A percentile compares a stretch with the other conserved stretches of the same genome.
These are phyloP conservation scores for Drosophila bocqueti DNA, from an alignment of 1,140 invertebrate genomes.

Conservation along the genomic window DNA sequence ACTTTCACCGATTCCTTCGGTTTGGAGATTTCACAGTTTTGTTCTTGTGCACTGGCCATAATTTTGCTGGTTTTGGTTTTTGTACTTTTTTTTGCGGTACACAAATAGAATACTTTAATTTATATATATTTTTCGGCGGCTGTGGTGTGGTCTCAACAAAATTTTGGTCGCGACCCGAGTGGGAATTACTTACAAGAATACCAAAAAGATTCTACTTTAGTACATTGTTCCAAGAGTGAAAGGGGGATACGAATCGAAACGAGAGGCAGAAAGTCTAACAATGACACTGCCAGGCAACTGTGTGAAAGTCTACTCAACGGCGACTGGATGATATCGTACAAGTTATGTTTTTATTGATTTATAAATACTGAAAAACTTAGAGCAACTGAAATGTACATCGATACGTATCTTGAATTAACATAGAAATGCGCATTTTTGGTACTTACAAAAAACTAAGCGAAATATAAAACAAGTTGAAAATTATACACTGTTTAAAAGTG, in stretches of 20 bases:
- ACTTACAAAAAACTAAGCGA: constrained; percentile 27
- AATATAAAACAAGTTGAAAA: constrained; percentile 28
- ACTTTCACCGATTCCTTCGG: constrained; percentile 17
- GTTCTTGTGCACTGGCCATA: constrained; percentile 54
- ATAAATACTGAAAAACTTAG: constrained; percentile 76
- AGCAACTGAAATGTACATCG: constrained; percentile 46
- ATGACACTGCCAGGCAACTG: background rate
- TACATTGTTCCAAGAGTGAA: constrained; percentile 42
- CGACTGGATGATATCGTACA: constrained; percentile 13
- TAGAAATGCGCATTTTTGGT: constrained; percentile 63
- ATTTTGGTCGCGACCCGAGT: constrained; percentile 42
- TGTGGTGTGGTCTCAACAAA: constrained; percentile 25
- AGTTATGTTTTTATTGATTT: constrained; percentile 55
- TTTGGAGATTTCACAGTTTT: constrained; percentile 1
- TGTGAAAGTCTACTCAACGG: background rate
- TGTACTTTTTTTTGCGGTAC: background rate
- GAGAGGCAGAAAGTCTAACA: constrained; percentile 36
- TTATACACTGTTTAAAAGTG: constrained; percentile 9
- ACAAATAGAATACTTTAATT: constrained; percentile 16
- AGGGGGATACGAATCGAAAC: constrained; percentile 49
- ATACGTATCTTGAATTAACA: constrained; percentile 36
- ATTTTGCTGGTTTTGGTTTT: background rate
- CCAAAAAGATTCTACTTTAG: constrained; percentile 57
- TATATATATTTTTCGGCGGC: constrained; percentile 2
- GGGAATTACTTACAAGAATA: constrained; percentile 31